These are phyloP conservation scores for Ennomos quercinarius DNA, from an alignment of 2,888 invertebrate species.

Conservation along the genomic window DNA sequence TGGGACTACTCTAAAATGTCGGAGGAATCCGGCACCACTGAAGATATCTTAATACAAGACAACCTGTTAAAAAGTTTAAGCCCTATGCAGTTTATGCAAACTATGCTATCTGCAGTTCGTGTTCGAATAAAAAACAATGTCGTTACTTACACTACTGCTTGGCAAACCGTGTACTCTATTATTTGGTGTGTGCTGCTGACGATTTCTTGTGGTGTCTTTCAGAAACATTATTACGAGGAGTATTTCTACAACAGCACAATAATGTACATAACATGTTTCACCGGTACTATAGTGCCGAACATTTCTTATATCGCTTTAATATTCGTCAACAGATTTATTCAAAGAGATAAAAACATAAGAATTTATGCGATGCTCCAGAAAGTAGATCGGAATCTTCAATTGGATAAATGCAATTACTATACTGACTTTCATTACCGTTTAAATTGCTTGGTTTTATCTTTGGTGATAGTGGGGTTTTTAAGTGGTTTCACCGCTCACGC, in stretches of 20 bases:
- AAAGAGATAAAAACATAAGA: slow-evolving; percentile 33
- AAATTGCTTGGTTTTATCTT: slow-evolving; percentile 32
- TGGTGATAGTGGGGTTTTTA: slow-evolving; percentile 33
- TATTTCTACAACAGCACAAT: slow-evolving; percentile 32
- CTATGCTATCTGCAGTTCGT: slow-evolving; percentile 44
- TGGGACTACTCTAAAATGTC: slow-evolving; percentile 11
- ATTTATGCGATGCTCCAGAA: slow-evolving; percentile 46
- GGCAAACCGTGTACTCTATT: slow-evolving; percentile 46
- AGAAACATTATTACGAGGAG: slow-evolving; percentile 35
- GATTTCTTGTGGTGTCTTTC: slow-evolving; percentile 36
- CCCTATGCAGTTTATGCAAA: slow-evolving; percentile 42
- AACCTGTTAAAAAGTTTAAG: slow-evolving; percentile 48
- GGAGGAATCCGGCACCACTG: neutral
- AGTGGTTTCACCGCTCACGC: slow-evolving; percentile 37
- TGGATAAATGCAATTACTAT: slow-evolving; percentile 36
- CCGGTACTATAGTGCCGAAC: slow-evolving; percentile 36
- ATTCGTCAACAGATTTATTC: slow-evolving; percentile 41
- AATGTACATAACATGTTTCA: slow-evolving; percentile 29
- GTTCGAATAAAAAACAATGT: slow-evolving; percentile 42
- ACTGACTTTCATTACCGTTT: slow-evolving; percentile 37
- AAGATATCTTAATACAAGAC: slow-evolving; percentile 30
- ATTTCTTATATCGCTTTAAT: slow-evolving; percentile 40
- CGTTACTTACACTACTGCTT: slow-evolving; percentile 29
- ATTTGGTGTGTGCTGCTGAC: slow-evolving; percentile 41
- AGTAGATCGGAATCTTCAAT: slow-evolving; percentile 43